Percentiles rank a stretch among this genome's conserved stretches.
phyloP scores from a whole-genome alignment of 2,113 vertebrate genomes.

The Odocoileus hemionus region DNA sequence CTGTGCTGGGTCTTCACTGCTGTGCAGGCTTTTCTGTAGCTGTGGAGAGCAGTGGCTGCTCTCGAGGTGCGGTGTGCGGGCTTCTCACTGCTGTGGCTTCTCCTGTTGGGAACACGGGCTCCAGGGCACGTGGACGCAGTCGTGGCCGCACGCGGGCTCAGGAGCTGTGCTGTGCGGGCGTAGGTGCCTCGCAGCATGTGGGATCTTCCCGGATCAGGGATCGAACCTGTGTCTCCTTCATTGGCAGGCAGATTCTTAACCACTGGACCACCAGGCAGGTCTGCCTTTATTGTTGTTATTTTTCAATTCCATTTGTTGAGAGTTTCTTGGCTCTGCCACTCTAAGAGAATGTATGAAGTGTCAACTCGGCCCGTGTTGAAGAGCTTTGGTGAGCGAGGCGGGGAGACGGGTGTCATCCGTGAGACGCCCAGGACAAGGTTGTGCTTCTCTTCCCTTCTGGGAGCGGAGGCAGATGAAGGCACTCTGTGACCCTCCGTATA shows the following conservation, averaged over 20 bases:
- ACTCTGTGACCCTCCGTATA: constrained; percentile 19
- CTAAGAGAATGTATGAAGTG: not conserved
- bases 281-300: not conserved
- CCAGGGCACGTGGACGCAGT: not conserved
- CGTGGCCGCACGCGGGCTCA: not conserved
- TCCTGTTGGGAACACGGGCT: not conserved
- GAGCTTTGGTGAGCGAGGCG: not conserved
- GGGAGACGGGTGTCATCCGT: not conserved
- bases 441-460: not conserved
- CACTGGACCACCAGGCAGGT: not conserved
- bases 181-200: not conserved
- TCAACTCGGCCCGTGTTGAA: not conserved
- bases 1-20: not conserved
- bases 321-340: not conserved
- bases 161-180: not conserved
- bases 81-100: not conserved
- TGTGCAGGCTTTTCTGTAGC: not conserved
- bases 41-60: not conserved
- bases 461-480: constrained; percentile 8
- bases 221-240: not conserved
- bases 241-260: not conserved
- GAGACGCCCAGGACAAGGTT: not conserved
- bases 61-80: not conserved
- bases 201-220: not conserved
- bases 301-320: not conserved